phyloP scores from a whole-genome alignment of 92 coral and sea anemone genomes.

The Desmophyllum pertusum region DNA sequence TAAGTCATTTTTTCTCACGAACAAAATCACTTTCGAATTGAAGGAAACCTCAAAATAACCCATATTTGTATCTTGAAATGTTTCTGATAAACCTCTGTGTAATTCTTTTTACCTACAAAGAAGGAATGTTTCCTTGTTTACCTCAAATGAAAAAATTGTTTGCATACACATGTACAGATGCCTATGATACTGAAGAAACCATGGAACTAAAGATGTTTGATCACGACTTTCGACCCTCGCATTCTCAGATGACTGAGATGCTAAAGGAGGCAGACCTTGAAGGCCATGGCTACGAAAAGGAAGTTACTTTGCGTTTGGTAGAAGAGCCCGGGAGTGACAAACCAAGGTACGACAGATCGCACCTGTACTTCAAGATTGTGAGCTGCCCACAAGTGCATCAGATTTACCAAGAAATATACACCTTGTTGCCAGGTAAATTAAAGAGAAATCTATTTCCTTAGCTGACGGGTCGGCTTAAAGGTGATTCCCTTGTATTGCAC shows the following conservation, averaged over 20 bases:
- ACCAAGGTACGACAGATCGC: neutral
- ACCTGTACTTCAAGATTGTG: conserved; percentile 8
- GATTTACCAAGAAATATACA: neutral
- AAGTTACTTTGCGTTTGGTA: neutral
- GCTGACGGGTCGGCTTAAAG: no score
- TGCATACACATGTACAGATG: neutral
- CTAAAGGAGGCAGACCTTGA: conserved; percentile 11
- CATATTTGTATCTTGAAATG: no score
- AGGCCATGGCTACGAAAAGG: neutral
- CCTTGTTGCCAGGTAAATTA: conserved; percentile 6
- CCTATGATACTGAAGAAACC: neutral
- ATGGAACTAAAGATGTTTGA: neutral
- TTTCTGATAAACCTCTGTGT: no score
- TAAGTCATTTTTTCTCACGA: no score
- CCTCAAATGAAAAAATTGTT: neutral
- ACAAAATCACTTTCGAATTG: no score
- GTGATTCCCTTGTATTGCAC: no score
- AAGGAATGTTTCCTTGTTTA: no score
- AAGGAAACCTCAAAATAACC: no score
- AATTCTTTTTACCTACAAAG: no score
- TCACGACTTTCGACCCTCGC: neutral
- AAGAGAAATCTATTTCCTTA: no score
- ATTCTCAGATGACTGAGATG: neutral
- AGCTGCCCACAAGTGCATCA: neutral
- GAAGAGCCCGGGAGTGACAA: neutral